A percentile compares a stretch with the other conserved stretches of the same genome.
phyloP scores from a whole-genome alignment of 1,140 invertebrate genomes.

The Rhagoletis pomonella region DNA sequence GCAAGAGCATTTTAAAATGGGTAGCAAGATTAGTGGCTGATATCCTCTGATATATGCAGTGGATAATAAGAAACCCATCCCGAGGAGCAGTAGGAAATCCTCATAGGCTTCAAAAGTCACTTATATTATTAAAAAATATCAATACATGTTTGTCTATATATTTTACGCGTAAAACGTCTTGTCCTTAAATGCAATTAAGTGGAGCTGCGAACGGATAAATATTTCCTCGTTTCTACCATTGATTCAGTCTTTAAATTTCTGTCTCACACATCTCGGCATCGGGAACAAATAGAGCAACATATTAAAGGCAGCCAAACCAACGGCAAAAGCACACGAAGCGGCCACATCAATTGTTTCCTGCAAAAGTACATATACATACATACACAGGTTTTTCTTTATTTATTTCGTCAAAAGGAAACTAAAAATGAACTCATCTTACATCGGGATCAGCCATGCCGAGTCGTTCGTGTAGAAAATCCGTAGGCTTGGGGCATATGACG shows the following conservation, averaged over 20 bases:
- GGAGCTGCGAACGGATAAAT: too few species aligned
- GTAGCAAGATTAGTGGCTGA: too few species aligned
- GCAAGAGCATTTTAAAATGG: too few species aligned
- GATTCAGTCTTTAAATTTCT: slow-evolving; percentile 89
- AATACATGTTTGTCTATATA: too few species aligned
- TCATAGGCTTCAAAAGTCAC: too few species aligned
- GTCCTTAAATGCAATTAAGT: too few species aligned
- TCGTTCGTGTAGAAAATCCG: slow-evolving; percentile 72
- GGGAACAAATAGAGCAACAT: slow-evolving; percentile 90
- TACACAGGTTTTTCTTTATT: slow-evolving; percentile 36
- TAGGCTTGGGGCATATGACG: slow-evolving; percentile 70
- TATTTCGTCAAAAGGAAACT: background rate
- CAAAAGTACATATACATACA: slow-evolving; percentile 63
- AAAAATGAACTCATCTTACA: slow-evolving; percentile 68
- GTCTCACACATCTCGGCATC: slow-evolving; percentile 88
- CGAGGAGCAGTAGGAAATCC: too few species aligned
- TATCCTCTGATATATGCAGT: too few species aligned
- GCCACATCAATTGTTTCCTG: slow-evolving; percentile 79
- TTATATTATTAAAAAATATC: too few species aligned
- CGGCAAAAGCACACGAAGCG: slow-evolving; percentile 88
- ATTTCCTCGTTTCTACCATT: background rate
- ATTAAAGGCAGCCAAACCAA: slow-evolving; percentile 87
- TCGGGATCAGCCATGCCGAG: slow-evolving; percentile 73
- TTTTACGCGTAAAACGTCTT: too few species aligned
- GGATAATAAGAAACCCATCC: too few species aligned